Evolutionary conservation across 2,113 vertebrate species (phyloP), one percentile per base, ranked within the genome.

Genomic region (Sander vitreus): DNA sequence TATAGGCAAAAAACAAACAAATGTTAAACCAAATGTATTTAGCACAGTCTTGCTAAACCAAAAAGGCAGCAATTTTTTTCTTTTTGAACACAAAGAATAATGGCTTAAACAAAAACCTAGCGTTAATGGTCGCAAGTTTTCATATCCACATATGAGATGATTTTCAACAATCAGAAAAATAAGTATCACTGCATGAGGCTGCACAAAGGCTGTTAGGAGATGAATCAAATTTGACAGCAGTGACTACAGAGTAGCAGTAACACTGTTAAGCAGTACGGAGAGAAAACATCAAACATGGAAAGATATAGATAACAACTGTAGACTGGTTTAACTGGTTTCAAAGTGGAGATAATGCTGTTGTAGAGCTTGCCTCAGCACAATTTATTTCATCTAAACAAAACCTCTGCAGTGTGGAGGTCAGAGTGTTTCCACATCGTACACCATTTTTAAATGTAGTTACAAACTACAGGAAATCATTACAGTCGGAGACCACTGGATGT

Each of bases 161-260:
- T 19, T 53, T 58, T 39, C 27, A 80, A 19, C n/a, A 13, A 30
- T 48, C 63, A 58, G 4, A 64, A 72, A 77, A 23, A 71, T 60
- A 43, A 18, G 50, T 63, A 73, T 48, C 23, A 36, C 27, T 12
- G 48, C 55, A 65, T 27, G 30, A 73, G 47, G 30, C 43, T 71
- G 53, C 47, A 65, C 18, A 15, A 10, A 58, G 23, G 48, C 21
- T 23, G n/a, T 36, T 43, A 30, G 43, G 30, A 45, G 55, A 79
- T 80, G 47, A 81, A 84, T 81, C 21, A 68, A 33, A 50, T 73
- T 76, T 76, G 85, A 83, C 85, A 89, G 75, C 76, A 25, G 68
- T 19, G 63, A 82, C 79, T 82, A 66, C 76, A 88, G 80, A 78
- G 73, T 72, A 48, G 50, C 66, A 15, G 66, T 16, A 67, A 81